Percentiles rank a stretch among this genome's conserved stretches.
Evolutionary conservation across 2,113 vertebrate species (phyloP).

Genomic region (Leucoraja erinaceus): DNA sequence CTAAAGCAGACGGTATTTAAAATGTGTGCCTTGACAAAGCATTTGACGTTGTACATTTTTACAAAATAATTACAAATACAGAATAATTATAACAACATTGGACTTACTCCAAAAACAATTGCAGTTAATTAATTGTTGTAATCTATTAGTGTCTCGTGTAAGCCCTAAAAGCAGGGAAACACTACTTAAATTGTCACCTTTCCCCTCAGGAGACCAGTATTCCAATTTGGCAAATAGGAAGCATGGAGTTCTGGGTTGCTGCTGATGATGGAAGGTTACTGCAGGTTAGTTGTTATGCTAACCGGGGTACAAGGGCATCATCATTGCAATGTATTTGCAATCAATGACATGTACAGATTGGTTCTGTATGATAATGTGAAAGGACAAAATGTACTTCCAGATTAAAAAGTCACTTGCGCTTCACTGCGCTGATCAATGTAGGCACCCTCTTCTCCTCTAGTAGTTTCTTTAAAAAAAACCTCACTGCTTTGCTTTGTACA

Average conservation of each 20-base stretch:
- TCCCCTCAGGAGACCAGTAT: neutral
- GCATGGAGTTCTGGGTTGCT: neutral
- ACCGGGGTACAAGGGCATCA: neutral
- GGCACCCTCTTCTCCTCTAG: neutral
- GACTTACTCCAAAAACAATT: slow-evolving; percentile 11
- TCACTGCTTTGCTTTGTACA: neutral
- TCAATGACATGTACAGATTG: neutral
- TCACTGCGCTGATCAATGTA: neutral
- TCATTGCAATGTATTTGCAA: neutral
- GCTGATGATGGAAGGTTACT: neutral
- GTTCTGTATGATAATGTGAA: neutral
- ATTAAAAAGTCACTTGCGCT: neutral
- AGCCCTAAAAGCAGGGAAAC: neutral
- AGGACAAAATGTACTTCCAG: neutral
- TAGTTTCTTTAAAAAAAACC: neutral
- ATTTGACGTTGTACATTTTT: neutral
- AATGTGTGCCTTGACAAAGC: neutral
- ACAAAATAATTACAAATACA: slow-evolving; percentile 1
- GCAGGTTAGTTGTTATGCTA: no score
- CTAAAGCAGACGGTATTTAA: neutral
- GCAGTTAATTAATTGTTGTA: slow-evolving; percentile 4
- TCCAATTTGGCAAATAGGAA: neutral
- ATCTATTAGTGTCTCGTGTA: slow-evolving; percentile 23
- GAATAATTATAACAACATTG: slow-evolving; percentile 27
- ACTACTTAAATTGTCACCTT: slow-evolving; percentile 30